phyloP scores from a whole-genome alignment of 2,888 invertebrate genomes.

The Willowsia nigromaculata region DNA sequence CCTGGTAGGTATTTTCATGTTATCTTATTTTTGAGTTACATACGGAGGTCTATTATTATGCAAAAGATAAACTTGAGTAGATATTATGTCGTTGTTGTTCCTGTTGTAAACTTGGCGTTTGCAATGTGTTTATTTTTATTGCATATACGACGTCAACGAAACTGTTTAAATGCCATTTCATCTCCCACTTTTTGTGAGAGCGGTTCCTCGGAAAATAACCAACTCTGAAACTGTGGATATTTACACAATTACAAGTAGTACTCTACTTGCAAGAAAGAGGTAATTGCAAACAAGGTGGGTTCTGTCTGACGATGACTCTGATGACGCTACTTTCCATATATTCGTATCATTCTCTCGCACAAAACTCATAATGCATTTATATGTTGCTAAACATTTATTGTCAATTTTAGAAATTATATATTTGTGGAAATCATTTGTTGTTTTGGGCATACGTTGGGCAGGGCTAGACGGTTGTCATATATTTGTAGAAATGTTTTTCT shows the following conservation, averaged over 20 bases:
- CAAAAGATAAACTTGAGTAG: constrained; percentile 4
- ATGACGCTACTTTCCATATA: no score
- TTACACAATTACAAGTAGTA: no score
- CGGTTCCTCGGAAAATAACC: neutral
- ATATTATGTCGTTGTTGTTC: neutral
- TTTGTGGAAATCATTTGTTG: no score
- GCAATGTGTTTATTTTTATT: constrained; percentile 23
- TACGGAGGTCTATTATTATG: constrained; percentile 7
- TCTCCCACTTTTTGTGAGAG: constrained; percentile 14
- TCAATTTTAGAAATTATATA: no score
- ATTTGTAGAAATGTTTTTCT: neutral
- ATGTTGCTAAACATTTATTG: no score
- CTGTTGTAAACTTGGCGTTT: neutral
- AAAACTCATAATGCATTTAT: no score
- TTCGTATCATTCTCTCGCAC: no score
- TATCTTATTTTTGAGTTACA: constrained; percentile 15
- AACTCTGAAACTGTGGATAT: no score
- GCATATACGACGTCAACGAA: constrained; percentile 5
- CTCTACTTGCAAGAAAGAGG: no score
- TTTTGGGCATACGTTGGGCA: neutral
- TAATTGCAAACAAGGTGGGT: no score
- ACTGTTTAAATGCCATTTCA: constrained; percentile 2
- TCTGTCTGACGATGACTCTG: no score
- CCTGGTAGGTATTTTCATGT: neutral
- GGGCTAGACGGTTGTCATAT: neutral